Evolutionary conservation across 1,140 invertebrate species (phyloP), one percentile per base, ranked within the genome.

Genomic region (Drosophila chauvacae): DNA sequence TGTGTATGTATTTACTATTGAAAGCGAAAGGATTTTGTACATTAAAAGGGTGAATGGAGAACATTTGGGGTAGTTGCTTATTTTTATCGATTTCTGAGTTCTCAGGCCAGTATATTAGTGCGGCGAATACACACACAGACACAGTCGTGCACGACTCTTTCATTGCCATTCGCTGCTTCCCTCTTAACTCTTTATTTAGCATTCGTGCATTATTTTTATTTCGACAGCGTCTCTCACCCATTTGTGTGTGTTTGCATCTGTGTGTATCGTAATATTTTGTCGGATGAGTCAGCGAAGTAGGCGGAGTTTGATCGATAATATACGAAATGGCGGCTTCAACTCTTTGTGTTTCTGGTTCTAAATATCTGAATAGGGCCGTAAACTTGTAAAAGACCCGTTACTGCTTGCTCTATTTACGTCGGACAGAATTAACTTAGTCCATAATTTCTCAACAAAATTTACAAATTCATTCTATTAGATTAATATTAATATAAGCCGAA

Each of bases 251-350:
- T 26, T 14, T 64, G 35, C n/a, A 47, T 62, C 45, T 66, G 62
- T 62, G 33, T 63, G 48, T 70, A 23, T 44, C 35, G 41, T 55
- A 30, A 16, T 51, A 37, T 47, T 44, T 26, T 41, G 20, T 20
- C 41, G 56, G 39, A 23, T 63, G 50, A 57, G 57, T 81, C 45
- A 51, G 45, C 41, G n/a, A 26, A 60, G 73, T 72, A 75, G 87
- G 87, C 87, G 87, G 87, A 91, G 87, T 90, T 90, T 90, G 82
- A 87, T 90, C 87, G 74, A 90, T 90, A 90, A 57, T 85, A 70
- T 50, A 70, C 45, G 71, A 79, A 85, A 90, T 90, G 85, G 85
- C 86, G 85, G 85, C 86, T 86, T 81, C 75, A 75, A 86, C 75
- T 84, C 77, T 80, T 81, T 90, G 47, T 68, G 44, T 20, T 26